Percentiles rank a stretch among this genome's conserved stretches.
These are phyloP conservation scores for Cyanistes caeruleus DNA, from an alignment of 2,113 vertebrate species.

Conservation along the genomic window DNA sequence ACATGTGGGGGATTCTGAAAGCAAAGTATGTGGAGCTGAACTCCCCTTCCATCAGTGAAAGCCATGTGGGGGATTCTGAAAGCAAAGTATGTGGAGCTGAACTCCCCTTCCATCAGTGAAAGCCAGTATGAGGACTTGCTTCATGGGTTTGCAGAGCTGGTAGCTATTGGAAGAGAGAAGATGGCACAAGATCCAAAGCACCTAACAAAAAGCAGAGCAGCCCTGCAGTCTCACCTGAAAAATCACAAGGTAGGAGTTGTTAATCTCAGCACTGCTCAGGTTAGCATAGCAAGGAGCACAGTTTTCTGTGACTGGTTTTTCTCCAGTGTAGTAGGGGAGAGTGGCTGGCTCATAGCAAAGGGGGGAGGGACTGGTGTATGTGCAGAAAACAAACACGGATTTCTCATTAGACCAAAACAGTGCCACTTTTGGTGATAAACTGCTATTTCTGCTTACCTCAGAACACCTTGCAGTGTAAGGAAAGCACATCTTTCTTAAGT, in stretches of 20 bases:
- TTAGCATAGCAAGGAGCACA: neutral
- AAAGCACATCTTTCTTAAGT: neutral
- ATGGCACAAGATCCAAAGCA: conserved; percentile 48
- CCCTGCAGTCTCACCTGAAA: conserved; percentile 74
- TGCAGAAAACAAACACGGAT: neutral
- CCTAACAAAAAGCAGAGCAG: conserved; percentile 60
- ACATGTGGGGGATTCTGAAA: conserved; percentile 71
- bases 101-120: conserved; percentile 64
- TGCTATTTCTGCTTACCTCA: neutral
- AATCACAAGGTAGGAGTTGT: conserved; percentile 79
- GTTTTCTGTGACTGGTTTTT: neutral
- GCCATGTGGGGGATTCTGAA: conserved; percentile 73
- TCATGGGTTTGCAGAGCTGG: conserved; percentile 73
- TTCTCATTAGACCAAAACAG: neutral
- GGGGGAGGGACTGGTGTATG: neutral
- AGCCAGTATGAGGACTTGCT: conserved; percentile 76
- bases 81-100: conserved; percentile 68
- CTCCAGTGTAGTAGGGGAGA: neutral
- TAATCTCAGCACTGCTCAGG: neutral
- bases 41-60: conserved; percentile 65
- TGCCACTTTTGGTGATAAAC: neutral
- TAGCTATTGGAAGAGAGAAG: conserved; percentile 75
- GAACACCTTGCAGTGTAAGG: neutral
- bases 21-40: conserved; percentile 68
- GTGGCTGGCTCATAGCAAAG: neutral